phyloP scores from a whole-genome alignment of 1,140 invertebrate species.

The Bombus sibiricus region DNA sequence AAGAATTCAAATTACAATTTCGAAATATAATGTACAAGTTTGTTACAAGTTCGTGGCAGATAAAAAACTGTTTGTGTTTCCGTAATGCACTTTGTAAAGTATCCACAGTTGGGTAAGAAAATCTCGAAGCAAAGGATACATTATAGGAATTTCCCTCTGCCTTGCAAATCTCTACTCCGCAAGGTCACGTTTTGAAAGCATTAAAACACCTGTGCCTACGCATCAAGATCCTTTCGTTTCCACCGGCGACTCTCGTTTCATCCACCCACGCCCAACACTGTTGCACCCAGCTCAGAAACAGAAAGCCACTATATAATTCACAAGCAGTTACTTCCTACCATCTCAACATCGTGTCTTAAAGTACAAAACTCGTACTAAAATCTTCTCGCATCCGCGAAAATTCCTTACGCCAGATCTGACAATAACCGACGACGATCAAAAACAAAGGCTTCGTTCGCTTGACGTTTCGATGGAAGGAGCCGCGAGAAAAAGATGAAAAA shows the following conservation, averaged over 20 bases:
- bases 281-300: not conserved
- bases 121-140: not conserved
- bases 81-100: not conserved
- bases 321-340: not conserved
- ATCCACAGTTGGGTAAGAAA: not conserved
- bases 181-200: not conserved
- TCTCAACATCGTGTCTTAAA: not conserved
- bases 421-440: not conserved
- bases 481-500: conserved; percentile 46
- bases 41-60: not conserved
- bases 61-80: not conserved
- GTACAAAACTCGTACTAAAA: too few relatives aligned
- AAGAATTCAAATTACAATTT: too few relatives aligned
- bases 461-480: not conserved
- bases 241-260: not conserved
- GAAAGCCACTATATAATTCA: not conserved
- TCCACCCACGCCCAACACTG: not conserved
- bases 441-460: not conserved
- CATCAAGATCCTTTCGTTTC: conserved; percentile 20
- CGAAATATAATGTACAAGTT: not conserved
- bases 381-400: not conserved
- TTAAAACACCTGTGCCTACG: conserved; percentile 4
- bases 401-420: not conserved
- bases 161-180: not conserved
- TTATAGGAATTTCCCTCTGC: not conserved